phyloP scores from a whole-genome alignment of 1,140 invertebrate species.

The Penaeus chinensis region DNA sequence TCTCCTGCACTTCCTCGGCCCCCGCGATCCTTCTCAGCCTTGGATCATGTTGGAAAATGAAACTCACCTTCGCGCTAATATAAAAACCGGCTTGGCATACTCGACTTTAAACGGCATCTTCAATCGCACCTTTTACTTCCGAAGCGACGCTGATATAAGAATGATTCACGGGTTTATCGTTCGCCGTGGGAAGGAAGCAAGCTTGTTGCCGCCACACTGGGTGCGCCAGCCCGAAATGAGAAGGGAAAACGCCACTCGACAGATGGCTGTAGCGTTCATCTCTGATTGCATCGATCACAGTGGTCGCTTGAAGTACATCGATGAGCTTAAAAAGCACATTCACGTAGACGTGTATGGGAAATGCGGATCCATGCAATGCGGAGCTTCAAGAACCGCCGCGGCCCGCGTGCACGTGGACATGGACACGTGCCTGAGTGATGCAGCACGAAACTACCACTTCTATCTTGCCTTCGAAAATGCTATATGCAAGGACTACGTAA shows the following conservation, averaged over 20 bases:
- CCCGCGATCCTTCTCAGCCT: constrained; percentile 81
- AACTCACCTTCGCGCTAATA: constrained; percentile 29
- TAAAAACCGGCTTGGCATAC: constrained; percentile 69
- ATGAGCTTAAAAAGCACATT: constrained; percentile 86
- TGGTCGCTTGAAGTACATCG: constrained; percentile 85
- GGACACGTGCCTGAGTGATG: constrained; percentile 63
- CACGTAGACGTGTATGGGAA: constrained; percentile 92
- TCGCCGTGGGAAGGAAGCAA: constrained; percentile 28
- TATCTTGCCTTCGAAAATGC: constrained; percentile 71
- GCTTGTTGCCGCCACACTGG: constrained; percentile 42
- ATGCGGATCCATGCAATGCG: constrained; percentile 85
- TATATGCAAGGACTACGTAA: constrained; percentile 70
- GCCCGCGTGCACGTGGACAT: constrained; percentile 38
- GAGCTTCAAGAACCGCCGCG: neutral
- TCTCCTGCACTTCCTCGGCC: constrained; percentile 72
- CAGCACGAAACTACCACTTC: constrained; percentile 65
- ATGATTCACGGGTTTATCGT: constrained; percentile 65
- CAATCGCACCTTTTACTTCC: constrained; percentile 69
- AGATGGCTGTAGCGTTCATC: constrained; percentile 95
- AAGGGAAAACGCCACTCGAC: constrained; percentile 79
- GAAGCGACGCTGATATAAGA: constrained; percentile 66
- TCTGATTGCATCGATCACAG: constrained; percentile 93
- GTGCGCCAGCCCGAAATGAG: neutral
- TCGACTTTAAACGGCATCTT: constrained; percentile 64
- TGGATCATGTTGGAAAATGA: constrained; percentile 69